A percentile compares a stretch with the other conserved stretches of the same genome.
Conservation (phyloP, 2,888 invertebrate genomes). For the Scotopteryx bipunctaria region DNA sequence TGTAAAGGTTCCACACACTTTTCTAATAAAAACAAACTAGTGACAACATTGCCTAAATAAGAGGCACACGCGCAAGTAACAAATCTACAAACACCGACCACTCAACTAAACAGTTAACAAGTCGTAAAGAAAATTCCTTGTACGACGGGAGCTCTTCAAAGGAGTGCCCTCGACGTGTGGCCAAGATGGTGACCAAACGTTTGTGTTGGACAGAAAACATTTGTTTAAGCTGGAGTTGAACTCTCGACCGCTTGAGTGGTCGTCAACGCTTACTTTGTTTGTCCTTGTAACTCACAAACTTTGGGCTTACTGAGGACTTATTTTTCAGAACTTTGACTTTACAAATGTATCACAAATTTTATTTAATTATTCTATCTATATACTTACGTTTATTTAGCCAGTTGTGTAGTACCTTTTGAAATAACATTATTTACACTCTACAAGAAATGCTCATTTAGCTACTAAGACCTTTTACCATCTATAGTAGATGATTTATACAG, state of each 20-base stretch:
- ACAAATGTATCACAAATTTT: too few relatives aligned
- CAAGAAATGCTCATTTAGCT: conserved; percentile 22
- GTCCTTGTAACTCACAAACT: conserved; percentile 13
- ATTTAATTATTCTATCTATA: too few relatives aligned
- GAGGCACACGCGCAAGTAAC: conserved; percentile 24
- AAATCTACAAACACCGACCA: conserved; percentile 38
- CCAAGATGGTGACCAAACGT: conserved; percentile 45
- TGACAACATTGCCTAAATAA: conserved; percentile 6
- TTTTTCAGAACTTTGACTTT: not conserved
- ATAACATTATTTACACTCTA: conserved; percentile 20
- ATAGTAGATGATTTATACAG: too few relatives aligned
- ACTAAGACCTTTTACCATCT: too few relatives aligned
- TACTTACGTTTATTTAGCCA: too few relatives aligned
- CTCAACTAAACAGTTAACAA: conserved; percentile 57
- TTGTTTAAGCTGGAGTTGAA: conserved; percentile 54
- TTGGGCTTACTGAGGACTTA: not conserved
- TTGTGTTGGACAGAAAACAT: conserved; percentile 53
- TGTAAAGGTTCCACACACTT: too few relatives aligned
- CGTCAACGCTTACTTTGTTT: conserved; percentile 29
- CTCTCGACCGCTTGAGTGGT: conserved; percentile 57
- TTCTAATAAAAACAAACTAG: not conserved
- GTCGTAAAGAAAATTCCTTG: conserved; percentile 52
- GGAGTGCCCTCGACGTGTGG: conserved; percentile 52
- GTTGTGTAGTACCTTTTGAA: conserved; percentile 9
- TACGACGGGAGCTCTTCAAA: conserved; percentile 38